These are phyloP conservation scores for Tolmerus cingulatus DNA, from an alignment of 2,888 invertebrate species.

Conservation along the genomic window DNA sequence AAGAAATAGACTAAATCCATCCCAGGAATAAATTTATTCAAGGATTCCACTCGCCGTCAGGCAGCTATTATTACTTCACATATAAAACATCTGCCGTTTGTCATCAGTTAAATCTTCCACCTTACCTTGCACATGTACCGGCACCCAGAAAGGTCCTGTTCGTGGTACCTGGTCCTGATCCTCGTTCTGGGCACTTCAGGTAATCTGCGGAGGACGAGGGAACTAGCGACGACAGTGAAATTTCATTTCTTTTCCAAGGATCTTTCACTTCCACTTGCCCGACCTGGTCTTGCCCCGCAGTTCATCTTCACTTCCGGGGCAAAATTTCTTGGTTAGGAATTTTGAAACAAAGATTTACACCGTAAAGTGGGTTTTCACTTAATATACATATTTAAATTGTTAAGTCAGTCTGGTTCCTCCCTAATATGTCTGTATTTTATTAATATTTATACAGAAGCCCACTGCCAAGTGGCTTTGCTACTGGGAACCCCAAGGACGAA, in stretches of 20 bases:
- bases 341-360: conserved; percentile 48
- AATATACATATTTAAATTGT: conserved; percentile 48
- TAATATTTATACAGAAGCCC: conserved; percentile 44
- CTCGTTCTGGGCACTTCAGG: not conserved
- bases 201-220: conserved; percentile 27
- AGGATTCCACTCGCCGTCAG: conserved; percentile 32
- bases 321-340: conserved; percentile 33
- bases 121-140: not conserved
- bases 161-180: not conserved
- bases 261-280: conserved; percentile 14
- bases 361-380: conserved; percentile 48
- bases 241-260: conserved; percentile 1
- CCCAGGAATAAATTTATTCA: conserved; percentile 19
- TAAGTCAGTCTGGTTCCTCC: not conserved
- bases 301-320: not conserved
- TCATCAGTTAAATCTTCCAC: conserved; percentile 44
- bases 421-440: conserved; percentile 42
- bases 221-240: conserved; percentile 26
- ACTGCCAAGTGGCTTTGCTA: not conserved
- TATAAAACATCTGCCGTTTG: conserved; percentile 48
- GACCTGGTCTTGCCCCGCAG: not conserved
- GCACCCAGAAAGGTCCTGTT: not conserved
- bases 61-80: conserved; percentile 44
- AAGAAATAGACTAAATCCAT: conserved; percentile 12
- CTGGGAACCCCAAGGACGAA: not conserved